Conservation (phyloP, 2,113 vertebrate species). For the Pseudonaja textilis region DNA sequence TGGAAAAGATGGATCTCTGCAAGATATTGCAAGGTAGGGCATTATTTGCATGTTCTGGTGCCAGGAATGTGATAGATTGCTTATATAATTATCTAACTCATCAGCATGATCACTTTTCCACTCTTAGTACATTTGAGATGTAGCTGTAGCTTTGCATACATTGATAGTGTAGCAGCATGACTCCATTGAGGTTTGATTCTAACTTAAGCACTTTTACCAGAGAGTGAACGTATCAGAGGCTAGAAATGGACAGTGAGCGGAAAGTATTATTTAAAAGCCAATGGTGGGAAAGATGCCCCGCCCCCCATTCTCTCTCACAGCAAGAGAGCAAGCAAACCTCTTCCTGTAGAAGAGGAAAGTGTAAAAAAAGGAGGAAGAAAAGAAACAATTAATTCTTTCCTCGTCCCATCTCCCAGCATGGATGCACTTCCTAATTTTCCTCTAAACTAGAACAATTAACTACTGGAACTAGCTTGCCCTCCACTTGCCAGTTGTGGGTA, state of each 20-base stretch:
- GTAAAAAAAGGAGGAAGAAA: neutral
- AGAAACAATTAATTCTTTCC: neutral
- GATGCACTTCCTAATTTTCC: neutral
- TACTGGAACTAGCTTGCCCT: neutral
- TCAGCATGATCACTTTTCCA: slow-evolving; percentile 2
- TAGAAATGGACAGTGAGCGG: neutral
- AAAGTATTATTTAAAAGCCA: neutral
- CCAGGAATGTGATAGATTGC: slow-evolving; percentile 30
- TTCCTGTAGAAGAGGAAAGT: neutral
- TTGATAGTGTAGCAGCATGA: slow-evolving; percentile 10
- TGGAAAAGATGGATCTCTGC: slow-evolving; percentile 21
- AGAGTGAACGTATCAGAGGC: slow-evolving; percentile 16
- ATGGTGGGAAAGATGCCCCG: neutral
- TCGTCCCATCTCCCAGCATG: neutral
- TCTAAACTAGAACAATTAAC: neutral
- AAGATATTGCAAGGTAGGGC: slow-evolving; percentile 25
- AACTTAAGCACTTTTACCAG: slow-evolving; percentile 8
- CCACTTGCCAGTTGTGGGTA: neutral
- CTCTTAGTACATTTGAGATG: slow-evolving; percentile 21
- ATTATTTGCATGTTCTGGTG: slow-evolving; percentile 30
- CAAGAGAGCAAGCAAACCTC: neutral
- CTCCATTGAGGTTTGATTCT: neutral
- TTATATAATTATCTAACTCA: slow-evolving; percentile 18
- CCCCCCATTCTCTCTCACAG: neutral
- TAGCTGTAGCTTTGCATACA: slow-evolving; percentile 6